Base-by-base conservation (phyloP, 2,888 invertebrate species). In the Priocnemis perturbator region DNA sequence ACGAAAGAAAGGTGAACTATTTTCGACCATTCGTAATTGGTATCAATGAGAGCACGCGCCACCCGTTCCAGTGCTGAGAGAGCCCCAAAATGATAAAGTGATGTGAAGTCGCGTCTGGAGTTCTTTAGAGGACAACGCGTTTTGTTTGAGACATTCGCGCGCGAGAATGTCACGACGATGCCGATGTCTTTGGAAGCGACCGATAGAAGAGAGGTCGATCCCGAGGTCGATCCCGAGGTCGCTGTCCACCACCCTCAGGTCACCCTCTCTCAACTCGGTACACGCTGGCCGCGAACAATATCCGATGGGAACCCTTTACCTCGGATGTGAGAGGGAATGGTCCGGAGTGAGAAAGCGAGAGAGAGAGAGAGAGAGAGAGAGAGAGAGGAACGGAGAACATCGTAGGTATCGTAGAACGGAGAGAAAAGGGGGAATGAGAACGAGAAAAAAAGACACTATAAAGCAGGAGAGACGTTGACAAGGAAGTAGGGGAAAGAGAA, bases 261-360 rank as follows among this genome's bases (percentile, higher is more conserved):
- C 78, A 77, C 69, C 76, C 78, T 79, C 64, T 71, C 64, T 37
- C 37, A 2, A 11, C 37, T 37, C 37, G 14, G 11, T 71, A 73
- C 76, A 71, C 70, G 57, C 63, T 50, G 37, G 50, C 71, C 73
- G 14, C 37, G 78, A 78, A 80, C 81, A 78, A 81, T 81, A 80
- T 80, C 77, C 81, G 77, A 81, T 81, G 83, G 79, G 81, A 81
- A 81, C 74, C 81, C 83, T 76, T 76, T 78, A 71, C 65, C 62
- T 65, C 73, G 64, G 63, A 62, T 53, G 17, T 50, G 57, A 45
- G 45, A 55, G 60, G 47, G 52, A 26, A 50, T 19, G n/a, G n/a
- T n/a, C n/a, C n/a, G n/a, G n/a, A n/a, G n/a, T n/a, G 50, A 50
- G 17, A 19, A 50, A 7, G 2, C 3, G 50, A n/a, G 17, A 19